Evolutionary conservation across 2,797 vertebrate species (phyloP).

Genomic region (Rhynchonycteris naso): DNA sequence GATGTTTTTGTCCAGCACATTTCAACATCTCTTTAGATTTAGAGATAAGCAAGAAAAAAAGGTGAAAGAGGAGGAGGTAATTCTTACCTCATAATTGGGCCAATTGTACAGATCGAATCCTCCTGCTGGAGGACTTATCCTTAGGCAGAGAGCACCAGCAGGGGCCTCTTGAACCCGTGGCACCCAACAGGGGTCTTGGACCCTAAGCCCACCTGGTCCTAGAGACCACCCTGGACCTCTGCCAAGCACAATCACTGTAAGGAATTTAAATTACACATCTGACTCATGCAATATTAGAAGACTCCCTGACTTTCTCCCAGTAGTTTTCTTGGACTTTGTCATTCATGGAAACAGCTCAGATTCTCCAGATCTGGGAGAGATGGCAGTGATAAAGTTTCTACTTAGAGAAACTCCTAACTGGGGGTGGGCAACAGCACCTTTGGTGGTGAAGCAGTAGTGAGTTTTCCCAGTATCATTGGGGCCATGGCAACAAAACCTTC

Average conservation of each 20-base stretch:
- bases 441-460: background rate
- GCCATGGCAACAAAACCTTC: background rate
- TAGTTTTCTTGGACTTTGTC: background rate
- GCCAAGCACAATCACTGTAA: background rate
- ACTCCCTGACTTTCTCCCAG: background rate
- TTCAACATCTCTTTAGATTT: slow-evolving; percentile 24
- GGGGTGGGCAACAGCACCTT: too few species aligned
- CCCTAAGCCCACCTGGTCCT: background rate
- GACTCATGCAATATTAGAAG: background rate
- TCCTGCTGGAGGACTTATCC: background rate
- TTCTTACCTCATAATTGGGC: background rate
- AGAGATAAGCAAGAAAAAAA: background rate
- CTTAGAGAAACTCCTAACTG: background rate
- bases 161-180: too few species aligned
- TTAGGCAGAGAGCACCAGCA: background rate
- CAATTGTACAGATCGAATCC: too few species aligned
- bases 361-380: background rate
- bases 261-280: background rate
- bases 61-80: background rate
- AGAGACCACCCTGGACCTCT: background rate
- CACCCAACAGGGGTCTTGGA: rapidly evolving
- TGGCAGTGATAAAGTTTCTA: background rate
- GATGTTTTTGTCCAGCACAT: background rate
- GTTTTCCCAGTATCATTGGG: rapidly evolving
- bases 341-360: background rate